Conservation (phyloP, 2,113 vertebrate genomes). For the rat (Rattus norvegicus) region DNA sequence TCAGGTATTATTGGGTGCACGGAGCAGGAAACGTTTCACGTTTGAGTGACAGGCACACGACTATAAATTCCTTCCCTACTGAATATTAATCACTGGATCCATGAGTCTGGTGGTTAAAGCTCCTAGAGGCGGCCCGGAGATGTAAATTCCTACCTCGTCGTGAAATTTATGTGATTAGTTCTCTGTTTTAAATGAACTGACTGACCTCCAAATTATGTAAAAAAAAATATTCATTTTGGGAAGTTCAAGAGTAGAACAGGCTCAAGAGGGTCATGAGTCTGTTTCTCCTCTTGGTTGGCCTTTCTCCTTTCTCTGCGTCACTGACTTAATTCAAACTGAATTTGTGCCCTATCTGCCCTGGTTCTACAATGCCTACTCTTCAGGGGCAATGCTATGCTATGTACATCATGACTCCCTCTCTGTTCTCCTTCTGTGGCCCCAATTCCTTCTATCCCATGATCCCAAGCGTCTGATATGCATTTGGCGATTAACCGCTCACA, state of each 20-base stretch:
- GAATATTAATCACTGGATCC: constrained; percentile 72
- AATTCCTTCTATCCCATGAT: not conserved
- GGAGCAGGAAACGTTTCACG: constrained; percentile 67
- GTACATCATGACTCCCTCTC: not conserved
- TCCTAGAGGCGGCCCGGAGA: constrained; percentile 35
- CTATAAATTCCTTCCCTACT: constrained; percentile 67
- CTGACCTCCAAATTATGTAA: constrained; percentile 21
- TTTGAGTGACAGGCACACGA: constrained; percentile 75
- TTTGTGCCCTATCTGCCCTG: not conserved
- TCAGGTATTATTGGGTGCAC: constrained; percentile 62
- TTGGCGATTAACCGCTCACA: not conserved
- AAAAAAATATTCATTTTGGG: not conserved
- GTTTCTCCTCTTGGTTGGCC: not conserved
- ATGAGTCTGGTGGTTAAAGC: constrained; percentile 63
- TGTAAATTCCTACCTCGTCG: constrained; percentile 50
- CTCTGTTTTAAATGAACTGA: constrained; percentile 48
- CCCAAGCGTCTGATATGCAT: not conserved
- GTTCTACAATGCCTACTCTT: rapidly evolving
- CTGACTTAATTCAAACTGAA: not conserved
- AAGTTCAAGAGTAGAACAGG: not conserved
- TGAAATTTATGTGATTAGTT: constrained; percentile 63
- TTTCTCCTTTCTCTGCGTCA: not conserved
- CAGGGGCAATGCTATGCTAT: not conserved
- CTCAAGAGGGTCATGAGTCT: not conserved
- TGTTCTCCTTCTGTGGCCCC: not conserved